A percentile compares a stretch with the other conserved stretches of the same genome.
These are phyloP conservation scores for Cyanoderma ruficeps DNA, from an alignment of 2,113 vertebrate genomes.

Conservation along the genomic window DNA sequence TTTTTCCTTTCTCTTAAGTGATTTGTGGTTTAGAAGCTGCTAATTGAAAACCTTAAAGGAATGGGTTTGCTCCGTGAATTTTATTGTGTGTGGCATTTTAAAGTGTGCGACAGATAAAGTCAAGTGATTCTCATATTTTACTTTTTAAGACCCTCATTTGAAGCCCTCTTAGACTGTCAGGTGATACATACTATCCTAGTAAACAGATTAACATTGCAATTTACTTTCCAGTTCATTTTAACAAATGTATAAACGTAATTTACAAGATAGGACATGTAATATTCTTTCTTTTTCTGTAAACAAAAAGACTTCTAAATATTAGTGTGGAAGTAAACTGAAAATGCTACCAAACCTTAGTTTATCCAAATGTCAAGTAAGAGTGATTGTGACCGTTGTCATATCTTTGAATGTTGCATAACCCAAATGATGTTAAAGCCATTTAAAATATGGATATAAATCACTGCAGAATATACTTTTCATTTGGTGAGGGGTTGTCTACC, in stretches of 20 bases:
- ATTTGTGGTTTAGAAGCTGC: conserved; percentile 46
- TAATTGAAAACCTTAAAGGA: not conserved
- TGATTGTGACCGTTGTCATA: not conserved
- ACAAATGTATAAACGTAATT: not conserved
- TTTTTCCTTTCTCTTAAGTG: not conserved
- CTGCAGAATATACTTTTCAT: not conserved
- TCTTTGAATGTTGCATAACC: not conserved
- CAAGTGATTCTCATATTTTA: not conserved
- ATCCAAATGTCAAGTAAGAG: not conserved
- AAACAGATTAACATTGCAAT: not conserved
- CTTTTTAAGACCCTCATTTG: not conserved
- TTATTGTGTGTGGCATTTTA: not conserved
- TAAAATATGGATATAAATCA: not conserved
- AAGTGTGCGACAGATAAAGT: not conserved
- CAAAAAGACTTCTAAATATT: not conserved
- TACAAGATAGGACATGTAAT: not conserved
- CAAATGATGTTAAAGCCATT: not conserved
- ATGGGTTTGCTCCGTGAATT: not conserved
- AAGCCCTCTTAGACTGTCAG: not conserved
- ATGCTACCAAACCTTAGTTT: not conserved
- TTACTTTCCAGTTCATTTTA: not conserved
- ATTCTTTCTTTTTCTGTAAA: not conserved
- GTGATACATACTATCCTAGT: not conserved
- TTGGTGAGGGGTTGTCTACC: not conserved
- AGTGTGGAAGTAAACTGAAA: not conserved